Conservation (phyloP, 2,888 invertebrate species). For the Orthosia cruda region DNA sequence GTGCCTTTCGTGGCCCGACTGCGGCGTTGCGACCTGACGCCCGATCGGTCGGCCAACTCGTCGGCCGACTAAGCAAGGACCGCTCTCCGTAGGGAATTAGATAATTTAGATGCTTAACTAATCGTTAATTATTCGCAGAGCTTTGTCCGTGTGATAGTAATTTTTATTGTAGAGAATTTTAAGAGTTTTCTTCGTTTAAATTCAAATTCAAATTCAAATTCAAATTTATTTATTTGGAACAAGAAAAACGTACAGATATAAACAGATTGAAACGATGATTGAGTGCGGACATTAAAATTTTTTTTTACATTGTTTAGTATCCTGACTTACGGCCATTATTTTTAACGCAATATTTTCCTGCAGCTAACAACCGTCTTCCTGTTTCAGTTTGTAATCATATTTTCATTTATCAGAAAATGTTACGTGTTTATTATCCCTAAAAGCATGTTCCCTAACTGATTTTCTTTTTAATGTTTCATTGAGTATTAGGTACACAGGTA, state of each 20-base stretch:
- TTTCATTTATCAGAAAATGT: background rate
- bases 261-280: no score
- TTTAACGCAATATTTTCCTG: background rate
- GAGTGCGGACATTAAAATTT: background rate
- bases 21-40: conserved; percentile 40
- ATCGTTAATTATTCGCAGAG: conserved; percentile 70
- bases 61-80: conserved; percentile 50
- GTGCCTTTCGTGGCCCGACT: conserved; percentile 73
- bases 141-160: conserved; percentile 53
- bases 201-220: no score
- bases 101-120: conserved; percentile 70
- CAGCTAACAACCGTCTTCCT: conserved; percentile 1
- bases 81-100: conserved; percentile 62
- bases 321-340: background rate
- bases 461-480: background rate
- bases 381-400: background rate
- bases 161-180: conserved; percentile 48
- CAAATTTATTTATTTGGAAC: no score
- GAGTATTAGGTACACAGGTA: background rate
- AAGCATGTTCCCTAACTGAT: background rate
- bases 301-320: background rate
- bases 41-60: conserved; percentile 37
- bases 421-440: background rate
- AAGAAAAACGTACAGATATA: no score
- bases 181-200: conserved; percentile 13